Evolutionary conservation across 2,797 vertebrate species (phyloP), one percentile per base, ranked within the genome.

Genomic region (Caiman crocodilus): DNA sequence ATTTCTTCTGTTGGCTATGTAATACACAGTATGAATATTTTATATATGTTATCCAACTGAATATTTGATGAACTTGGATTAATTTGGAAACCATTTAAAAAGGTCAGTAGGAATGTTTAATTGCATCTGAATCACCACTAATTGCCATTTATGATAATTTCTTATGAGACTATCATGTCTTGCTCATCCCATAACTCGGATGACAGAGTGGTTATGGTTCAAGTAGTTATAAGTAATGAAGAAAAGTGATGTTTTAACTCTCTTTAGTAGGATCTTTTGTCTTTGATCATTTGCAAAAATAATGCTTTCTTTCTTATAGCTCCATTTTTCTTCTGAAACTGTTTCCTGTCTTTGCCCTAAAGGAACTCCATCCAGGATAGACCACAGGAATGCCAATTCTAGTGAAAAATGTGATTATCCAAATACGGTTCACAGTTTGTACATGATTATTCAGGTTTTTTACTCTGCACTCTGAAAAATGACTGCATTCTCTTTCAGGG

Each of bases 351-450:
- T 84, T 42, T 82, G 25, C 35, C 10, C 7, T 93, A 58, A 63
- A 84, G 80, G 61, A 79, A 7, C 1, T 93, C 11, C 77, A 90
- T 30, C 50, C 50, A 85, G 30, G 92, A 17, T 6, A 84, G 8
- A 92, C 35, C 76, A 77, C 65, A 82, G 80, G 87, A 81, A 90
- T 82, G 50, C 50, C 89, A 93, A 76, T 58, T 89, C 74, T 76
- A 85, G 89, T 86, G 90, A 94, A 85, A 95, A 89, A 93, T 93
- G 82, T 92, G 76, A 95, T 95, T 94, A 90, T 96, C 81, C 81
- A 94, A 89, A 95, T 86, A 6, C 74, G 90, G 30, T 88, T 94
- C 55, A 58, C 81, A 61, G 61, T 90, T 94, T 87, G 57, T 85
- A 67, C 75, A 14, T 85, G 84, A 69, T 90, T 95, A 92, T 63